Conservation (phyloP, 2,797 vertebrate species). For the Cetoscarus ocellatus region DNA sequence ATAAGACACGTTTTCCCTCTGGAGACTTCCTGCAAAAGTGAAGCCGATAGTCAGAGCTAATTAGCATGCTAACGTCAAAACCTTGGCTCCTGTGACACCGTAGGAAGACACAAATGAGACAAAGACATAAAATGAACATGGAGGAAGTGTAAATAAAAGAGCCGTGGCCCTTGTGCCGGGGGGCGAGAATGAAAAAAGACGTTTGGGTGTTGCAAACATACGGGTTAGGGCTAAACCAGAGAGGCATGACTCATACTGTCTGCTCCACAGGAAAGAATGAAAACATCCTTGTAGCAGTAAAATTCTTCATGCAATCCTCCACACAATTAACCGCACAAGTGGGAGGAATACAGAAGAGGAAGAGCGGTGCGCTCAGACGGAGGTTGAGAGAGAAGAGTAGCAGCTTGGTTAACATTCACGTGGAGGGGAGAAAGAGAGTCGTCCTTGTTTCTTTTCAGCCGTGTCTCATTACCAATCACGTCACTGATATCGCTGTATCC, state of each 20-base stretch:
- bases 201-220: neutral
- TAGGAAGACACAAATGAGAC: neutral
- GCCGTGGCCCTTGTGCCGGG: constrained; percentile 20
- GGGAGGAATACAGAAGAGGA: constrained; percentile 23
- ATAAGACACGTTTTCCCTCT: neutral
- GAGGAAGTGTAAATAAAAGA: neutral
- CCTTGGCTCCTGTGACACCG: constrained; percentile 13
- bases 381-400: constrained; percentile 7
- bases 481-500: neutral
- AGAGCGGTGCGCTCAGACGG: constrained; percentile 1
- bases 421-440: neutral
- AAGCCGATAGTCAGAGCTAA: neutral
- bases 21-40: neutral
- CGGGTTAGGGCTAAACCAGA: constrained; percentile 17
- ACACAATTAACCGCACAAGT: constrained; percentile 26
- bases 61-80: neutral
- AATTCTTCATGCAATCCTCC: constrained; percentile 18
- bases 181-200: constrained; percentile 7
- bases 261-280: constrained; percentile 4
- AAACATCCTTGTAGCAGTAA: constrained; percentile 25
- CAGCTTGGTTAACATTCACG: constrained; percentile 19
- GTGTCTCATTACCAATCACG: constrained; percentile 13
- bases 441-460: constrained; percentile 15
- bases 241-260: constrained; percentile 26
- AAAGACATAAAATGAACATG: neutral